Evolutionary conservation across 2,888 invertebrate genomes (phyloP), one percentile per base, ranked within the genome.

Genomic region (Mesopsocus fuscifrons): DNA sequence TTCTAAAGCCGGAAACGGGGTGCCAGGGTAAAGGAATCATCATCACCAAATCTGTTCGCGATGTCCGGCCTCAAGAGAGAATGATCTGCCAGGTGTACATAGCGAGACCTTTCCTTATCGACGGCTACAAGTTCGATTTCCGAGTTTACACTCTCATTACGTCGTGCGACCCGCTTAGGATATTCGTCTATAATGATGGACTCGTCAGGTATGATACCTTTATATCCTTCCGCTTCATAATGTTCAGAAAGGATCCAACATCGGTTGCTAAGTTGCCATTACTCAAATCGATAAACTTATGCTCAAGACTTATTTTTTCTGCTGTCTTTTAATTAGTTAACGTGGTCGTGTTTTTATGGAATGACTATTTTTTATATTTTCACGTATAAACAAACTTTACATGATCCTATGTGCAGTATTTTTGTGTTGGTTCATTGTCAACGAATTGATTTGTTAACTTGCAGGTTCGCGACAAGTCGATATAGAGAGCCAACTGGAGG

Each of bases 61-160:
- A 78, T 44, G 69, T 89, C 48, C 80, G 79, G 54, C 75, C 82
- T 3, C 68, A 69, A 22, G 88, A 88, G 52, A 76, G 82, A 54
- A 76, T 87, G 59, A 83, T 92, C 47, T 89, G 89, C 57, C 91
- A 91, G 65, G 68, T 76, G 9, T 82, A 82, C 53, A 60, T 82
- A 32, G 60, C 67, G 18, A 71, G 82, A 70, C 91, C 91, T 1
- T 80, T 81, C 49, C 66, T 91, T 35, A 80, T 91, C 15, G 89
- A 92, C 58, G 87, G 88, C 2, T 89, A 79, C 59, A 92, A 92
- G 64, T 91, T 91, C 59, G 92, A 92, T 60, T 69, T 92, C 45
- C 69, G 92, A 47, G 74, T 91, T 9, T 92, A 92, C 59, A 77
- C 79, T 0, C 65, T 92, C 21, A 80, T 92, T 47, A 88, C 91